phyloP scores from a whole-genome alignment of 2,797 vertebrate species.

The Aphelocoma californica region DNA sequence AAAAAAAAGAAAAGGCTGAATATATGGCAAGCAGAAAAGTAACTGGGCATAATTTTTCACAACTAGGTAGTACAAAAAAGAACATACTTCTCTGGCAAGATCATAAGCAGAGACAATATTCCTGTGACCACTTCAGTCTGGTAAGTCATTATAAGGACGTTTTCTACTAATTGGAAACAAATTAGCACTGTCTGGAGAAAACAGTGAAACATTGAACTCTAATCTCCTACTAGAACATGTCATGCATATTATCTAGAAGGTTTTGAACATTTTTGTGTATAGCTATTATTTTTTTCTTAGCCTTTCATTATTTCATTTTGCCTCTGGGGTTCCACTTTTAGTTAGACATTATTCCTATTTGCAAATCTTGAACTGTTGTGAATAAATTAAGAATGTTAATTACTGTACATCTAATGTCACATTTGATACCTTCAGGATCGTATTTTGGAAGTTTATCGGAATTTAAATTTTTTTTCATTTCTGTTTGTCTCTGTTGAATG shows the following conservation, averaged over 20 bases:
- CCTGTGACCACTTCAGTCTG: slow-evolving; percentile 30
- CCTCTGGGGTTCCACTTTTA: slow-evolving; percentile 62
- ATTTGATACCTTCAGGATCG: slow-evolving; percentile 1
- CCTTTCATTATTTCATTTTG: slow-evolving; percentile 62
- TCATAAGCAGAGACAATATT: slow-evolving; percentile 25
- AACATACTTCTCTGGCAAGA: slow-evolving; percentile 41
- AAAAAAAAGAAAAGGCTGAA: neutral
- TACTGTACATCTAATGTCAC: slow-evolving; percentile 59
- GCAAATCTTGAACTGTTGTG: slow-evolving; percentile 68
- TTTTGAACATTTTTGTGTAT: slow-evolving; percentile 46
- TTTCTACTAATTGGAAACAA: slow-evolving; percentile 77
- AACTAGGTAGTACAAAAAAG: neutral
- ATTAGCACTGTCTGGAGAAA: slow-evolving; percentile 72
- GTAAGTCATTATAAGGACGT: slow-evolving; percentile 61
- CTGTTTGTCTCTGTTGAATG: slow-evolving; percentile 31
- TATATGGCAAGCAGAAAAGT: neutral
- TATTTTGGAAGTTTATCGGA: slow-evolving; percentile 44
- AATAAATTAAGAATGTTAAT: slow-evolving; percentile 71
- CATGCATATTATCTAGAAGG: neutral
- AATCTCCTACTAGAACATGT: slow-evolving; percentile 29
- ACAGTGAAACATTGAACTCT: slow-evolving; percentile 56
- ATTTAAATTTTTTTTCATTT: slow-evolving; percentile 2
- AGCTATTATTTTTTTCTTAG: slow-evolving; percentile 22
- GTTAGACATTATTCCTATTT: slow-evolving; percentile 66
- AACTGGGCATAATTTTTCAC: neutral